Base-by-base conservation (phyloP, 2,888 invertebrate genomes). In the Eumacrocentrus americanus region DNA sequence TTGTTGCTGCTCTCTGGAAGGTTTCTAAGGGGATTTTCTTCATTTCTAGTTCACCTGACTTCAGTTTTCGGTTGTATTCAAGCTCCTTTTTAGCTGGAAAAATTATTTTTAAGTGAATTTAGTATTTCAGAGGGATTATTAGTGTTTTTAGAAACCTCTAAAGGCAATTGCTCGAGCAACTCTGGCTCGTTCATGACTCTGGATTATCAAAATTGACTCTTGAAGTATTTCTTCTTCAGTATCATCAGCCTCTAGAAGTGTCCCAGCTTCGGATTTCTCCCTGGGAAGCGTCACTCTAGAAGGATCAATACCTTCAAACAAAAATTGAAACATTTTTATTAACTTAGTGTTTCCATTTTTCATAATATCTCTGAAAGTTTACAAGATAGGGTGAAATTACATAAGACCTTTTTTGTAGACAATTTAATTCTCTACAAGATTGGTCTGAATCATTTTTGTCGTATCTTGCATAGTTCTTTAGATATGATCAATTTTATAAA, bases 181-280 rank as follows among this genome's bases (percentile, higher is more conserved):
- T 58, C 79, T 72, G 1, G 73, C 72, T 38, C 77, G 70, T 48
- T 79, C 78, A 62, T 76, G 72, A 12, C 56, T 61, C 51, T 78
- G 76, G 23, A 79, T 70, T 11, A 74, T 58, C 22, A 70, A 42
- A 12, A 75, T 66, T 1, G 72, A 70, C 0, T 61, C 52, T 2
- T 7, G 18, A 40, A 66, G 61, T 16, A 5, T 16, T 23, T 38
- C 14, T n/a, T 52, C 23, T 35, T 37, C 7, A 22, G 38, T 52
- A 20, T 52, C 51, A 37, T 38, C 37, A n/a, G n/a, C n/a, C n/a
- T n/a, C n/a, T 16, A 22, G 9, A 23, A 23, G 5, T 5, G 16
- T 7, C 3, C n/a, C 11, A 38, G 3, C 4, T 5, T 3, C 0
- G 6, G n/a, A 1, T 23, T 2, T 7, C 2, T 9, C n/a, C n/a